These are phyloP conservation scores for Syrrhaptes paradoxus DNA, from an alignment of 2,113 vertebrate species.

Conservation along the genomic window DNA sequence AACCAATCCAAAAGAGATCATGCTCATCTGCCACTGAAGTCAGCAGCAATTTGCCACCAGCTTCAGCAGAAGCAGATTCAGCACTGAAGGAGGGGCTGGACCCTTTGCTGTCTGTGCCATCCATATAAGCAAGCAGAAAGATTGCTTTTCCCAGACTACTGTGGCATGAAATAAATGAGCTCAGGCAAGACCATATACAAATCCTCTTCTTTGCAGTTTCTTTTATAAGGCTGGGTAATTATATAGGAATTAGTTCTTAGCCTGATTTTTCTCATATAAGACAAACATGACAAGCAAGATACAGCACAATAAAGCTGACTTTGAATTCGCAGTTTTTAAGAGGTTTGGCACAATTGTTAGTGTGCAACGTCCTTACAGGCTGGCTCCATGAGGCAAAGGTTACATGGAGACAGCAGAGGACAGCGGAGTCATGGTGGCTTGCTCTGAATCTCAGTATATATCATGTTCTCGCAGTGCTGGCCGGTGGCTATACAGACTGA, in stretches of 20 bases:
- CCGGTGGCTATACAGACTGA: neutral
- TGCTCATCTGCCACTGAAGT: neutral
- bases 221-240: neutral
- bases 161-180: neutral
- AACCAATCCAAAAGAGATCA: neutral
- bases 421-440: neutral
- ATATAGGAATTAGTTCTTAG: neutral
- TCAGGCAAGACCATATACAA: neutral
- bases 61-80: neutral
- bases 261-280: neutral
- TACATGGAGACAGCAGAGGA: neutral
- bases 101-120: neutral
- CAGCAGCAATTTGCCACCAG: neutral
- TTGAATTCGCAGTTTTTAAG: neutral
- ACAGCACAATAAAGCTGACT: neutral
- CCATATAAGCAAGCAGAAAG: neutral
- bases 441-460: neutral
- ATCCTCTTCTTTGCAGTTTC: neutral
- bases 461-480: neutral
- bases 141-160: neutral
- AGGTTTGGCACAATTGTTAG: neutral
- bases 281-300: neutral
- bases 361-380: neutral
- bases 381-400: neutral
- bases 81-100: neutral